Conservation (phyloP, 2,888 invertebrate species). For the Hydriomena furcata region DNA sequence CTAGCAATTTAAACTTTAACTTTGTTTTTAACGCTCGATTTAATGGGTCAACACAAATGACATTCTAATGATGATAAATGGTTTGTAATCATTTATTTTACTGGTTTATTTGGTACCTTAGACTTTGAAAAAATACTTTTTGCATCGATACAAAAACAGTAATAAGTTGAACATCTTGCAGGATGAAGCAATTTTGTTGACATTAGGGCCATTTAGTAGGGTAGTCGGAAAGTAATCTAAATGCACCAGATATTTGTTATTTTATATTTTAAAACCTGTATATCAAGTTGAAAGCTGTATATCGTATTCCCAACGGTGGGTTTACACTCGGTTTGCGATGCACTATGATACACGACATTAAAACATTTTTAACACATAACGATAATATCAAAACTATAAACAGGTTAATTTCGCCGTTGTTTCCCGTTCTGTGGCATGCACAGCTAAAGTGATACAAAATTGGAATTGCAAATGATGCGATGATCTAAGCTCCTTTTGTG, state of each 20-base stretch:
- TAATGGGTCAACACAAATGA: slow-evolving; percentile 47
- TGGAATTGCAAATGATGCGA: slow-evolving; percentile 31
- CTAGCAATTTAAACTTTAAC: slow-evolving; percentile 52
- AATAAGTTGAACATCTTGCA: no score
- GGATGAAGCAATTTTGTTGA: no score
- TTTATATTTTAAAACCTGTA: slow-evolving; percentile 8
- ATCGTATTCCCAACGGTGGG: slow-evolving; percentile 11
- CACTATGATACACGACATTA: slow-evolving; percentile 20
- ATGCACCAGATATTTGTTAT: no score
- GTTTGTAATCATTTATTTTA: slow-evolving; percentile 12
- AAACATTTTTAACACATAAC: slow-evolving; percentile 14
- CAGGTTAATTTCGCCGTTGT: slow-evolving; percentile 20
- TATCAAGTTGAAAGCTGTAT: slow-evolving; percentile 7
- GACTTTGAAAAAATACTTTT: no score
- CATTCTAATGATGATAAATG: slow-evolving; percentile 33
- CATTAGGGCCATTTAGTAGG: no score
- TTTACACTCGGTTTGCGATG: slow-evolving; percentile 4
- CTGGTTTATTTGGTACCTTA: slow-evolving; percentile 8
- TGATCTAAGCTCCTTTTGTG: slow-evolving; percentile 22
- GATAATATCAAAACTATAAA: slow-evolving; percentile 15
- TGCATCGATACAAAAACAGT: no score
- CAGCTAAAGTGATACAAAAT: slow-evolving; percentile 26
- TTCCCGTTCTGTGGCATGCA: slow-evolving; percentile 26
- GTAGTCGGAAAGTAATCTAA: no score
- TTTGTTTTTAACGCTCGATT: slow-evolving; percentile 51